phyloP scores from a whole-genome alignment of 1,140 invertebrate species.

The Globodera rostochiensis region DNA sequence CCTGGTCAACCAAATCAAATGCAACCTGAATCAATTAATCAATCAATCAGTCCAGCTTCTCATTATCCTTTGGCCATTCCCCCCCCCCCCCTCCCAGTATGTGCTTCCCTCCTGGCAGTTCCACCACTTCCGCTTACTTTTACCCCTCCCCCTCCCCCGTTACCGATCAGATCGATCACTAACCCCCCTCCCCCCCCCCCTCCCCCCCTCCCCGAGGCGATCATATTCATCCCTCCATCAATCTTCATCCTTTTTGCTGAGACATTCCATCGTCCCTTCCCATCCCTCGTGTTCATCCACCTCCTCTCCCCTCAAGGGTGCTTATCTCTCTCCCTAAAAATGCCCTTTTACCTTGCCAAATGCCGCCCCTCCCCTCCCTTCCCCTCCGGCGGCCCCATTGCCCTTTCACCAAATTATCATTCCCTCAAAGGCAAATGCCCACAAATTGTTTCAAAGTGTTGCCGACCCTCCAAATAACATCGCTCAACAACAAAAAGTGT shows the following conservation, averaged over 20 bases:
- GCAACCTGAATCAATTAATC: neutral
- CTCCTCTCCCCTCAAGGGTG: neutral
- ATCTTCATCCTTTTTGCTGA: neutral
- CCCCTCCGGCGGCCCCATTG: neutral
- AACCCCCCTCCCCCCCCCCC: too few species aligned
- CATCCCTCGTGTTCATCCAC: neutral
- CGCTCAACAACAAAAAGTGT: neutral
- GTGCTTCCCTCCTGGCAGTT: neutral
- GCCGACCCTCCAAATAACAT: neutral
- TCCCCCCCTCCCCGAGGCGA: neutral
- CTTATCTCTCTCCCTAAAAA: neutral
- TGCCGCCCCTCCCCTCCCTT: neutral
- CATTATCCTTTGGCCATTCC: neutral
- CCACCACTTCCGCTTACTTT: neutral
- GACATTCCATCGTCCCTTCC: neutral
- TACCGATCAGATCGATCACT: neutral
- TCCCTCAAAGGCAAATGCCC: constrained; percentile 1
- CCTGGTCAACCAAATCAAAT: neutral
- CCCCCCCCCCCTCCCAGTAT: neutral
- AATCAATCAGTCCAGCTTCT: neutral
- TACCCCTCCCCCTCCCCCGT: neutral
- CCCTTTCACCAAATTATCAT: constrained; percentile 14
- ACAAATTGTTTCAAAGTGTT: neutral
- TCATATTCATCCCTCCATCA: neutral
- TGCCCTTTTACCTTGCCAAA: neutral